Base-by-base conservation (phyloP, 2,888 invertebrate genomes). In the Polydrusus pterygomalis region DNA sequence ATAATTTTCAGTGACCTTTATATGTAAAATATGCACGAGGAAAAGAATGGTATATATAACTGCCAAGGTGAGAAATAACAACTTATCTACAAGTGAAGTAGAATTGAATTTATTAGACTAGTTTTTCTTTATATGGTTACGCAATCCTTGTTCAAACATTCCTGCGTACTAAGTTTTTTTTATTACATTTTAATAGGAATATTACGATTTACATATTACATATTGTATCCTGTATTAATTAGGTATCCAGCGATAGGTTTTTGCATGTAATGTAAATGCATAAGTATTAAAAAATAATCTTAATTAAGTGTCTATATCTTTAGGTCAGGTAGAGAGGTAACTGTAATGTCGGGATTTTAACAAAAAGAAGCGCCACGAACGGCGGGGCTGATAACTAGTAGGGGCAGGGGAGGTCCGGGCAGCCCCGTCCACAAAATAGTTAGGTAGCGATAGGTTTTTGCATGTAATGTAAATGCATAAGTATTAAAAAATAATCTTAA, bases 11-110 rank as follows among this genome's bases (percentile, higher is more conserved):
- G 34, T 51, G 60, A 70, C 70, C 70, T 70, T 70, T 70, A n/a
- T 43, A 60, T 45, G 60, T 56, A 58, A 69, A 60, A 45, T 69
- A 69, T 69, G 45, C 58, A 20, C 17, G n/a, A 60, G 70, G 60
- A 70, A 70, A 70, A 70, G 70, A 70, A 70, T 70, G 70, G 62
- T 34, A n/a, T n/a, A n/a, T n/a, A n/a, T n/a, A 69, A 69, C 69
- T 60, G 69, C 40, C 69, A 70, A 70, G 70, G 70, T 70, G 70
- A 70, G 62, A 62, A 62, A 60, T 70, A 62, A 49, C 45, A 54
- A 43, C 58, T 54, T 40, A 65, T 15, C n/a, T 38, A 69, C 62
- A 70, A 70, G 70, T 70, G 70, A 62, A 70, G 62, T 60, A 25
- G 45, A 70, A 60, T 70, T 70, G 47, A 62, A 62, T 70, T 70